These are phyloP conservation scores for Sylvilagus floridanus DNA, from an alignment of 2,797 vertebrate genomes.

Conservation along the genomic window DNA sequence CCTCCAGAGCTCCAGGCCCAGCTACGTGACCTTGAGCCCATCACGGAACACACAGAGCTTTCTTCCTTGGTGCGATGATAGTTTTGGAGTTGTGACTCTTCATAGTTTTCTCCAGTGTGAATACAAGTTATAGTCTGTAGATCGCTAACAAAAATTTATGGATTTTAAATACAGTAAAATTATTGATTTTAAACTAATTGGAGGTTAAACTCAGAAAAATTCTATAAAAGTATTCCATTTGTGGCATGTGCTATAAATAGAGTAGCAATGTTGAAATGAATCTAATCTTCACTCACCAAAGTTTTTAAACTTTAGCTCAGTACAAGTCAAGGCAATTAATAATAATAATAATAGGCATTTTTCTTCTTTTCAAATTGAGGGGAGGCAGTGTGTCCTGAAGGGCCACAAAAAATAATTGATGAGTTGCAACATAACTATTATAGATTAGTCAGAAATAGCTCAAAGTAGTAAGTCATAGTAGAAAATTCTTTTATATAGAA, in stretches of 20 bases:
- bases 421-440: conserved; percentile 49
- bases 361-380: background rate
- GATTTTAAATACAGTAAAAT: conserved; percentile 56
- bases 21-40: background rate
- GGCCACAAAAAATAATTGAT: conserved; percentile 39
- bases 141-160: background rate
- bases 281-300: background rate
- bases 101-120: background rate
- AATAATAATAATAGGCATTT: background rate
- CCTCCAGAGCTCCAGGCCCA: background rate
- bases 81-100: background rate
- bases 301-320: conserved; percentile 60
- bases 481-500: background rate
- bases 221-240: conserved; percentile 69
- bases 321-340: conserved; percentile 39
- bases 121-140: background rate
- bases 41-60: background rate
- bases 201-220: conserved; percentile 80
- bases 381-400: rapidly evolving
- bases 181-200: conserved; percentile 54
- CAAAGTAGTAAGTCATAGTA: conserved; percentile 11
- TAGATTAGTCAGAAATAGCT: conserved; percentile 4
- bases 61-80: background rate
- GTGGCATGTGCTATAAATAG: conserved; percentile 20
- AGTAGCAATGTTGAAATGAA: conserved; percentile 45